These are phyloP conservation scores for Quiscalus mexicanus DNA, from an alignment of 2,113 vertebrate genomes.

Conservation along the genomic window DNA sequence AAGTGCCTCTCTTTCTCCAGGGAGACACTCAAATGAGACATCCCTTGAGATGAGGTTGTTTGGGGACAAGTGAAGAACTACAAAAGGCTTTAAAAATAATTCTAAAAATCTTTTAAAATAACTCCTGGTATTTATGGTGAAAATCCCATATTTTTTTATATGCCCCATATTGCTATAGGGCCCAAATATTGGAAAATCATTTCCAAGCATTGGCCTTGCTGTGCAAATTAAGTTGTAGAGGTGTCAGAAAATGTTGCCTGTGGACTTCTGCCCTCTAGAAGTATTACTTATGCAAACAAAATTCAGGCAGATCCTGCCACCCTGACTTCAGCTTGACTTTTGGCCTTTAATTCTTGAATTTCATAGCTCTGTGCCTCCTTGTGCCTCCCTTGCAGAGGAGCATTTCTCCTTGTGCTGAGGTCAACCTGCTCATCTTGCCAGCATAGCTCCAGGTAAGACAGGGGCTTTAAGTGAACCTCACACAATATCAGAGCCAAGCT, in stretches of 20 bases:
- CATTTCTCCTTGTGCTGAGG: neutral
- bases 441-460: neutral
- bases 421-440: neutral
- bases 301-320: neutral
- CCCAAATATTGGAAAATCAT: neutral
- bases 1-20: neutral
- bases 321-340: neutral
- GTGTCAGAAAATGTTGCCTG: neutral
- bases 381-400: neutral
- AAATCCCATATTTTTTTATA: neutral
- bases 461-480: neutral
- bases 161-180: neutral
- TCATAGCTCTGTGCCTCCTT: neutral
- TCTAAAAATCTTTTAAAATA: neutral
- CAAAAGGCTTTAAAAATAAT: neutral
- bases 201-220: neutral
- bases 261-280: neutral
- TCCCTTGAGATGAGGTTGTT: rapidly evolving
- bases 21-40: neutral
- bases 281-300: neutral
- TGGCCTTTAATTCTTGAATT: neutral
- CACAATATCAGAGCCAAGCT: rapidly evolving
- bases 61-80: neutral
- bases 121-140: neutral
- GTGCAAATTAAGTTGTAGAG: neutral